Base-by-base conservation (phyloP, 2,888 invertebrate species). In the Spilosoma lubricipeda region DNA sequence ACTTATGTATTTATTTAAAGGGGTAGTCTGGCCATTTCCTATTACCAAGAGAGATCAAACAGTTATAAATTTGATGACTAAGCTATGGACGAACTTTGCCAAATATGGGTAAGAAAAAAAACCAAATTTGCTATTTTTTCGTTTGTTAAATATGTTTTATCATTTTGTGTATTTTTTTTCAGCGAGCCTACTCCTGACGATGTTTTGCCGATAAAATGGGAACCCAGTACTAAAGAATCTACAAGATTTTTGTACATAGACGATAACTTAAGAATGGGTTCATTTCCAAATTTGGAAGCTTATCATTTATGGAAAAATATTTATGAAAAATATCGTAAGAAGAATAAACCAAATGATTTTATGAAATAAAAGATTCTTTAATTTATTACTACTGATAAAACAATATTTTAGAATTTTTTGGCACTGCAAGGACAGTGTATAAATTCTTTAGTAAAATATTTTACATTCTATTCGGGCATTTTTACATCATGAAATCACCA, bases 31-130 rank as follows among this genome's bases (percentile, higher is more conserved):
- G 87, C 92, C 93, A 0, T 91, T 92, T 36, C 75, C 83, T n/a
- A 87, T 92, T 15, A 90, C 76, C 67, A 73, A 85, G 52, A 80
- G 86, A 56, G 95, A 95, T 82, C 80, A 79, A 36, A 81, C 81
- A 76, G 84, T 93, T 42, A 92, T 95, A 42, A 85, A 93, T 27
- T 85, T 83, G 78, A 90, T 95, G 85, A 93, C 94, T 3, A 88
- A 86, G 67, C 82, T 95, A 85, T 95, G 95, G 95, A 93, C 91
- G 0, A 92, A 95, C 80, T 95, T 95, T 78, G 95, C 95, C 7
- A 95, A 94, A 88, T 91, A 91, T 78, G 92, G 94, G 95, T 95
- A 83, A 27, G 88, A 86, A 67, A 39, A n/a, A 63, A 18, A 48
- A 18, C 0, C n/a, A 45, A 23, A 20, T 33, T 52, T 9, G 9